A percentile compares a stretch with the other conserved stretches of the same genome.
Evolutionary conservation across 2,888 invertebrate genomes (phyloP).

Genomic region (Acanthosoma haemorrhoidale): DNA sequence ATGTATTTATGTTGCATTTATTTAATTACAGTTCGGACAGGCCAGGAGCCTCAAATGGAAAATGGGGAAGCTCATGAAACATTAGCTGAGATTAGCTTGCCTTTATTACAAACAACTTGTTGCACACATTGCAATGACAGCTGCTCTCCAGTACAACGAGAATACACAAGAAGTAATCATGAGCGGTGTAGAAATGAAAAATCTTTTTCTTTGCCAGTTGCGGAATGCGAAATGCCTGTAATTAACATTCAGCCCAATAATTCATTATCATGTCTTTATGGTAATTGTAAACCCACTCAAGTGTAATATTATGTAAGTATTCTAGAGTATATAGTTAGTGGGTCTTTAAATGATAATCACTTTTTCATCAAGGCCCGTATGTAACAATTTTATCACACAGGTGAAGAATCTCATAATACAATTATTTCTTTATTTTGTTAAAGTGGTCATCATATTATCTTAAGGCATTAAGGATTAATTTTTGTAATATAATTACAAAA

Average conservation of each 20-base stretch:
- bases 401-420: background rate
- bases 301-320: too few species aligned
- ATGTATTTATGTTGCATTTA: too few species aligned
- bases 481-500: background rate
- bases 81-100: slow-evolving; percentile 1
- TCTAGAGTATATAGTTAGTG: too few species aligned
- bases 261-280: slow-evolving; percentile 37
- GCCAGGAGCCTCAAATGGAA: background rate
- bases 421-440: background rate
- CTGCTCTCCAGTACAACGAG: slow-evolving; percentile 27
- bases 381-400: too few species aligned
- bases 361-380: too few species aligned
- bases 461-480: background rate
- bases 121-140: background rate
- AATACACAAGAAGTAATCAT: slow-evolving; percentile 35
- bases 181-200: slow-evolving; percentile 33
- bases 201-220: slow-evolving; percentile 33
- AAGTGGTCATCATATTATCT: background rate
- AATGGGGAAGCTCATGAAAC: background rate
- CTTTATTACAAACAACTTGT: background rate
- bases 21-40: background rate
- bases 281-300: slow-evolving; percentile 32
- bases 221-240: slow-evolving; percentile 19
- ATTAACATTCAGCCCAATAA: slow-evolving; percentile 26
- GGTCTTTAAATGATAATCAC: too few species aligned